phyloP scores from a whole-genome alignment of 2,113 vertebrate species.

The Peromyscus leucopus region DNA sequence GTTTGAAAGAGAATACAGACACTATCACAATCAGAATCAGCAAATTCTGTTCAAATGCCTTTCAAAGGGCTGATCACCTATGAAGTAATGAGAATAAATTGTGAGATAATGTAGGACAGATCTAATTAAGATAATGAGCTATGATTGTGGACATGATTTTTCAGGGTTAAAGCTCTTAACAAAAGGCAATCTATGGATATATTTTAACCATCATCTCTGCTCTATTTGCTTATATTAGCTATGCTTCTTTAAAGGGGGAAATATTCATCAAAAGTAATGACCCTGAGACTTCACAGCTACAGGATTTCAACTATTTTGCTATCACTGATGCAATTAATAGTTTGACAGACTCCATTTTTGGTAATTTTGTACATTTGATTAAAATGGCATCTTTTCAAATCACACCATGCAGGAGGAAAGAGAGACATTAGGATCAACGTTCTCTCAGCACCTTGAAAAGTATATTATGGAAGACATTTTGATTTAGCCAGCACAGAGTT shows the following conservation, averaged over 20 bases:
- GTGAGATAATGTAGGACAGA: slow-evolving; percentile 89
- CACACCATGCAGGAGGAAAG: slow-evolving; percentile 17
- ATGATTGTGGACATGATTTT: slow-evolving; percentile 88
- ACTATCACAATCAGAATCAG: slow-evolving; percentile 86
- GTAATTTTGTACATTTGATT: slow-evolving; percentile 37
- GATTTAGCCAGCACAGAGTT: slow-evolving; percentile 74
- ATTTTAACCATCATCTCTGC: slow-evolving; percentile 76
- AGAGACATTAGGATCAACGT: slow-evolving; percentile 31
- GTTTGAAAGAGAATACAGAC: slow-evolving; percentile 84
- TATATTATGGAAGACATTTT: slow-evolving; percentile 75
- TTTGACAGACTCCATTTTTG: slow-evolving; percentile 26
- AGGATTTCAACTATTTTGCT: slow-evolving; percentile 62
- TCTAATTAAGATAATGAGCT: slow-evolving; percentile 93
- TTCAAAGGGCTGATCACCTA: slow-evolving; percentile 87
- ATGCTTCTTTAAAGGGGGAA: slow-evolving; percentile 70
- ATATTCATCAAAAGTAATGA: slow-evolving; percentile 79
- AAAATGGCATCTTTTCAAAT: background rate
- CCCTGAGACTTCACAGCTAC: slow-evolving; percentile 19
- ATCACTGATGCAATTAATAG: slow-evolving; percentile 61
- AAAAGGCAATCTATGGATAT: slow-evolving; percentile 85
- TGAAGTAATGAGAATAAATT: slow-evolving; percentile 90
- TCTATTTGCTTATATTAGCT: slow-evolving; percentile 76
- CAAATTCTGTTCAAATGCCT: slow-evolving; percentile 86
- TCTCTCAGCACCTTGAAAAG: slow-evolving; percentile 30
- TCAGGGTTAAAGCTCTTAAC: slow-evolving; percentile 87